phyloP scores from a whole-genome alignment of 2,888 invertebrate genomes.

The Synanthedon myopaeformis region DNA sequence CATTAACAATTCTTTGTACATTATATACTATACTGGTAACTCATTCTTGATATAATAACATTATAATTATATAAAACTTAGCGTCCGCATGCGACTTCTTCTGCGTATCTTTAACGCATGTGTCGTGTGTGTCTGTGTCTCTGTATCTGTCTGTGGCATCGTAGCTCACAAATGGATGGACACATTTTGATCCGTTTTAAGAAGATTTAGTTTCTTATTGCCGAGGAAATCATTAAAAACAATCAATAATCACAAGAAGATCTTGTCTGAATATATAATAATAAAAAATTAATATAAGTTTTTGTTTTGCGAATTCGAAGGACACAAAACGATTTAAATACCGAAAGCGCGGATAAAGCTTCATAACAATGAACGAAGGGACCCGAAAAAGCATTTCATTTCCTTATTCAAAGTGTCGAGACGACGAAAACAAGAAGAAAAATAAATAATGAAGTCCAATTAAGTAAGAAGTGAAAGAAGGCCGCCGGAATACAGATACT shows the following conservation, averaged over 20 bases:
- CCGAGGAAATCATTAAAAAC: too few relatives aligned
- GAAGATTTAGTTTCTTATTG: too few relatives aligned
- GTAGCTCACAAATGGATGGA: too few relatives aligned
- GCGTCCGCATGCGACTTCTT: too few relatives aligned
- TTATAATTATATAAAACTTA: too few relatives aligned
- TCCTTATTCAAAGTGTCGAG: conserved; percentile 28
- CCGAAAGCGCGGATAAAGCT: conserved; percentile 8
- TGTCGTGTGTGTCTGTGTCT: too few relatives aligned
- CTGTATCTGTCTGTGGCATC: too few relatives aligned
- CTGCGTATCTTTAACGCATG: too few relatives aligned
- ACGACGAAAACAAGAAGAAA: conserved; percentile 32
- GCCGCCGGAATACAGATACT: conserved; percentile 11
- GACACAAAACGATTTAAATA: not conserved
- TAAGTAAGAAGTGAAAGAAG: conserved; percentile 32
- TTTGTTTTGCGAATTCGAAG: not conserved
- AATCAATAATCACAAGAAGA: not conserved
- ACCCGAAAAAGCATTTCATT: conserved; percentile 30
- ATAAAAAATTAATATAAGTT: not conserved
- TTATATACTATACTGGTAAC: too few relatives aligned
- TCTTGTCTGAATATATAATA: not conserved
- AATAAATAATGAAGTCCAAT: conserved; percentile 49
- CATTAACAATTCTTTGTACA: too few relatives aligned
- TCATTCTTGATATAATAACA: too few relatives aligned
- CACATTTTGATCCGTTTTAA: too few relatives aligned
- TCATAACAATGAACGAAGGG: conserved; percentile 21